Conservation (phyloP, 2,888 invertebrate species). For the Tipula vernalis region DNA sequence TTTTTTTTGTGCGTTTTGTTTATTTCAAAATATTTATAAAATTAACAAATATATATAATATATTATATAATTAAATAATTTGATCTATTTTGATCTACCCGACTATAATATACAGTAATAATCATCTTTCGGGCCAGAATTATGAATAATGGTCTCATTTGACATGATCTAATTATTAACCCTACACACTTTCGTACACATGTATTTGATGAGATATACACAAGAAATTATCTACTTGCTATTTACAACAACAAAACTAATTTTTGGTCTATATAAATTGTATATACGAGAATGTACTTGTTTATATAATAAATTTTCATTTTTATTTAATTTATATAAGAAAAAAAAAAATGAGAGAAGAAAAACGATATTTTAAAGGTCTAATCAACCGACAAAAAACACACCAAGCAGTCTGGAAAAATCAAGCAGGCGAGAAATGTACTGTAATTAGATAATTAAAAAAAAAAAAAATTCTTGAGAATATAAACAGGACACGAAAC, state of each 20-base stretch:
- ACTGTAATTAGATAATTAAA: neutral
- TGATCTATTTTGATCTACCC: neutral
- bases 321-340: neutral
- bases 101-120: neutral
- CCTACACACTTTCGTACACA: neutral
- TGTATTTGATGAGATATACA: neutral
- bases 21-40: slow-evolving; percentile 4
- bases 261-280: neutral
- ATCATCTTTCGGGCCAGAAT: neutral
- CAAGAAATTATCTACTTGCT: neutral
- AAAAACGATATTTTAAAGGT: slow-evolving; percentile 8
- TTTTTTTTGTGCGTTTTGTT: neutral
- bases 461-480: neutral
- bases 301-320: slow-evolving; percentile 10
- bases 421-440: neutral
- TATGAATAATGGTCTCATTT: neutral
- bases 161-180: neutral
- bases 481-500: slow-evolving; percentile 10
- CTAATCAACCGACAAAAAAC: slow-evolving; percentile 10
- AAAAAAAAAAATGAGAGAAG: neutral
- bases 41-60: neutral
- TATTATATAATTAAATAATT: neutral
- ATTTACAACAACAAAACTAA: neutral
- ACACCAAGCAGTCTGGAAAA: slow-evolving; percentile 10
- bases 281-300: slow-evolving; percentile 4